Evolutionary conservation across 1,140 invertebrate species (phyloP).

Genomic region (Epicauta chinensis): DNA sequence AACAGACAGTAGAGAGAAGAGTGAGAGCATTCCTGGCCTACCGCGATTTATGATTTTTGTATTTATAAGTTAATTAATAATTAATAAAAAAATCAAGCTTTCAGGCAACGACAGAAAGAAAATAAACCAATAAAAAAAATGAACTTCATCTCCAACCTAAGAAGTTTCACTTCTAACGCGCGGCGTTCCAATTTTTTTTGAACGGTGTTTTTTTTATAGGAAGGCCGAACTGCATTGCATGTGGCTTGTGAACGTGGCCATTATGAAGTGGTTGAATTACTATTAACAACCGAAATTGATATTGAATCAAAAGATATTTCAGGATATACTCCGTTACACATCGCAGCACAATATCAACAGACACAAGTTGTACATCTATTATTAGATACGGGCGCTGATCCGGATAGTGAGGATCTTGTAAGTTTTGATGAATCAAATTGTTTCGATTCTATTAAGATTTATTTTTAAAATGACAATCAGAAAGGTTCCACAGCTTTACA

Average conservation of each 20-base stretch:
- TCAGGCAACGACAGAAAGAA: no score
- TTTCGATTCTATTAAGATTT: conserved; percentile 5
- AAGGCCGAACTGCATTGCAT: conserved; percentile 64
- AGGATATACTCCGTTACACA: conserved; percentile 73
- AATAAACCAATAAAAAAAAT: no score
- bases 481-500: conserved; percentile 67
- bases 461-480: conserved; percentile 44
- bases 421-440: conserved; percentile 12
- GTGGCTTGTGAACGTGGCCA: conserved; percentile 68
- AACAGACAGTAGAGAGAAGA: no score
- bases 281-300: conserved; percentile 53
- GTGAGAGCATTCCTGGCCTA: no score
- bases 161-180: no score
- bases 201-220: no score
- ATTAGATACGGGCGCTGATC: conserved; percentile 51
- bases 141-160: no score
- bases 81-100: no score
- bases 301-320: conserved; percentile 61
- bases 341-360: conserved; percentile 74
- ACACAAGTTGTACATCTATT: conserved; percentile 65
- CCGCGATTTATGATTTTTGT: no score
- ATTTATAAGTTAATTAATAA: no score
- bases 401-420: conserved; percentile 52
- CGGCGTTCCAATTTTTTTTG: no score
- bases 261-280: conserved; percentile 57